phyloP scores from a whole-genome alignment of 2,113 vertebrate species.

The Carettochelys insculpta region DNA sequence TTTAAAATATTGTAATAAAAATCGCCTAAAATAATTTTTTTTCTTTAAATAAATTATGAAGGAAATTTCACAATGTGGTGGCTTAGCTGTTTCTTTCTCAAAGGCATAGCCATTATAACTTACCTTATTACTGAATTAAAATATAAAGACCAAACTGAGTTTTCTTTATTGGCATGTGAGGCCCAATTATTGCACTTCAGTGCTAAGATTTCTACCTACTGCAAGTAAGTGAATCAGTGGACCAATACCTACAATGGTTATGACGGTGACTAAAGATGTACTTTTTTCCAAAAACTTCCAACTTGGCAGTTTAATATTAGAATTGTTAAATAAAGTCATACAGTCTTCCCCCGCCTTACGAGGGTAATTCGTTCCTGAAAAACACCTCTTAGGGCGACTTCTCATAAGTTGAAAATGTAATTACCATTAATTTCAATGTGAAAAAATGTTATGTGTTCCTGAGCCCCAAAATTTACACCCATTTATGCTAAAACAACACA shows the following conservation, averaged over 20 bases:
- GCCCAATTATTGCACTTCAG: not conserved
- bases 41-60: conserved; percentile 2
- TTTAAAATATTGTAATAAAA: conserved; percentile 17
- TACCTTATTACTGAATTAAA: not conserved
- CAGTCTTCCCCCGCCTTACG: too few relatives aligned
- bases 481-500: too few relatives aligned
- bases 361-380: too few relatives aligned
- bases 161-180: not conserved
- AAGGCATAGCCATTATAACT: not conserved
- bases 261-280: not conserved
- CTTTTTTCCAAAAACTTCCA: not conserved
- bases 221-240: not conserved
- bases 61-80: fast-evolving
- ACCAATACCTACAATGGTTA: not conserved
- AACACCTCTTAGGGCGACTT: too few relatives aligned
- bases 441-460: too few relatives aligned
- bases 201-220: not conserved
- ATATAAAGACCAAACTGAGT: not conserved
- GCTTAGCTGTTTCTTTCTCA: not conserved
- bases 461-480: too few relatives aligned
- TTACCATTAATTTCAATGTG: too few relatives aligned
- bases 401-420: too few relatives aligned
- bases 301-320: not conserved
- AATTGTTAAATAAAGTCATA: conserved; percentile 1
- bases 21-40: not conserved